Conservation (phyloP, 2,888 invertebrate species). For the Pseudococcus longispinus region DNA sequence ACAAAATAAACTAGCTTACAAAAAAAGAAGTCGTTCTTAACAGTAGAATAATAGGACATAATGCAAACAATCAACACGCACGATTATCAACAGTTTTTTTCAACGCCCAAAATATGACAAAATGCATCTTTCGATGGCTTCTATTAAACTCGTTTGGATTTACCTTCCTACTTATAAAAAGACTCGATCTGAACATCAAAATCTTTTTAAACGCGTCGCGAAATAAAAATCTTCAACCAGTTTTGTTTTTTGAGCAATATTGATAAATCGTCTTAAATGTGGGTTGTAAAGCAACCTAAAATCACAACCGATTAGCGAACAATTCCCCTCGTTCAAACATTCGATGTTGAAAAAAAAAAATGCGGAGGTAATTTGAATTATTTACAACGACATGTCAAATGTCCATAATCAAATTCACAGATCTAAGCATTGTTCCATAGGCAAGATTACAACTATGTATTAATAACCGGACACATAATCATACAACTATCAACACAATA, state of each 20-base stretch:
- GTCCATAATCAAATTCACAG: not conserved
- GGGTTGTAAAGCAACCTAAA: not conserved
- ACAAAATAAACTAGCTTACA: conserved; percentile 49
- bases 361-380: not conserved
- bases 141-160: no score
- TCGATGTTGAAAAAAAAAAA: not conserved
- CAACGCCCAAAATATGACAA: not conserved
- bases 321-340: not conserved
- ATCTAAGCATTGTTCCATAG: not conserved
- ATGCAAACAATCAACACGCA: not conserved
- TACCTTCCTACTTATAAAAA: not conserved
- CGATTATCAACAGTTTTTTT: not conserved
- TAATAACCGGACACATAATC: not conserved
- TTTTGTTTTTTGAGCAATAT: not conserved
- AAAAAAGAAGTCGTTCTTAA: conserved; percentile 14
- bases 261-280: not conserved
- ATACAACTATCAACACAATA: conserved; percentile 16
- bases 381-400: not conserved
- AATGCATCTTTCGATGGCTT: not conserved
- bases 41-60: not conserved
- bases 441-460: conserved; percentile 24
- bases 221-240: not conserved
- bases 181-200: not conserved
- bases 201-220: no score
- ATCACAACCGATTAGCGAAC: conserved; percentile 30